Evolutionary conservation across 1,140 invertebrate species (phyloP), one percentile per base, ranked within the genome.

Genomic region (Habropoda laboriosa): DNA sequence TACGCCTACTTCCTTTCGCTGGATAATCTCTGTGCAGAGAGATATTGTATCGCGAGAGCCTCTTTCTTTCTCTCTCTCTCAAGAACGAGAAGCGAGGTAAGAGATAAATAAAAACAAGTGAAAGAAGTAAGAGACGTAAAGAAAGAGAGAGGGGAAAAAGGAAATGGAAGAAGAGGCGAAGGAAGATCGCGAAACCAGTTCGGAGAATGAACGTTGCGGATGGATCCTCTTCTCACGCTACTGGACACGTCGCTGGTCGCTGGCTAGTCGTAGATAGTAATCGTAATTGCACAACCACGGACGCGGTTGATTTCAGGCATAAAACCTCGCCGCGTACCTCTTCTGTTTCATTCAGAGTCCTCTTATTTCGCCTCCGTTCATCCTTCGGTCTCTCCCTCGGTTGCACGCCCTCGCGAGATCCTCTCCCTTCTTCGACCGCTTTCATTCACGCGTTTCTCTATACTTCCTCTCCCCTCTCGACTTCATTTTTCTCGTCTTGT

Each of bases 1-100:
- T 64, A 75, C 81, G 76, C 76, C 77, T 85, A 83, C 67, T 81
- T 84, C 72, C 70, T 85, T 66, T 47, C 68, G 16, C n/a, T n/a
- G 40, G 42, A 32, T 55, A 68, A 82, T 70, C 72, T n/a, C n/a
- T n/a, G n/a, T n/a, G n/a, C n/a, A n/a, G n/a, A n/a, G n/a, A n/a
- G n/a, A n/a, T n/a, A n/a, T n/a, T n/a, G n/a, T n/a, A n/a, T n/a
- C n/a, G n/a, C n/a, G n/a, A n/a, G n/a, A n/a, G n/a, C n/a, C n/a
- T n/a, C n/a, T n/a, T n/a, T n/a, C n/a, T n/a, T n/a, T n/a, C n/a
- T n/a, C n/a, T n/a, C n/a, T n/a, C n/a, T n/a, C n/a, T n/a, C n/a
- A n/a, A n/a, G n/a, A n/a, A n/a, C n/a, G n/a, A n/a, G n/a, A n/a
- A n/a, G n/a, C n/a, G 12, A 16, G 7, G 27, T 24, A 51, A 49